Evolutionary conservation across 2,888 invertebrate species (phyloP).

Genomic region (Rhagium mordax): DNA sequence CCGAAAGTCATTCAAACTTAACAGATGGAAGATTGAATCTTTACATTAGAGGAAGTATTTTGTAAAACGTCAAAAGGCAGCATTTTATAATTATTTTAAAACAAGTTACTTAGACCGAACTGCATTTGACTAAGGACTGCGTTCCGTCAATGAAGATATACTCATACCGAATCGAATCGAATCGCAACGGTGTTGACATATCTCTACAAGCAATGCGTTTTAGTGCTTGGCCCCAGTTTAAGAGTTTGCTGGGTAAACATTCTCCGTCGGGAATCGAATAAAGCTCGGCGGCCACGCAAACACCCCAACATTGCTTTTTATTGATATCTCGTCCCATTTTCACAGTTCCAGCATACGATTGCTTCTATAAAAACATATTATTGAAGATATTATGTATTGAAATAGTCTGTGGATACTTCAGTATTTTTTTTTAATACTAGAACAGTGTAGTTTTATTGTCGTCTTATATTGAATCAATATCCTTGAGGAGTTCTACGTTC

Average conservation of each 20-base stretch:
- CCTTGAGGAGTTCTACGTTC: too few species aligned
- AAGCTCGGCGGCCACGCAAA: slow-evolving; percentile 47
- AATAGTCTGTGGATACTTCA: background rate
- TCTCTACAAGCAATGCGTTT: slow-evolving; percentile 55
- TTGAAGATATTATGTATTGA: slow-evolving; percentile 9
- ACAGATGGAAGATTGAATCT: too few species aligned
- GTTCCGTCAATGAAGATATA: slow-evolving; percentile 4
- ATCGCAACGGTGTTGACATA: slow-evolving; percentile 48
- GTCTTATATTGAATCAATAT: background rate
- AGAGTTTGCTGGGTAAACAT: slow-evolving; percentile 53
- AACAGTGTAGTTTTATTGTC: background rate
- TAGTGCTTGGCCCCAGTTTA: slow-evolving; percentile 53
- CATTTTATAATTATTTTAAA: too few species aligned
- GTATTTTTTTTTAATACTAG: background rate
- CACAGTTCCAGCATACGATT: slow-evolving; percentile 30
- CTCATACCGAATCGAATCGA: slow-evolving; percentile 20
- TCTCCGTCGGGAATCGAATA: slow-evolving; percentile 49
- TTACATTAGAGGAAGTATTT: too few species aligned
- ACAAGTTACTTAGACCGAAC: too few species aligned
- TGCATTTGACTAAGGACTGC: background rate
- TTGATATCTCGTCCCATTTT: slow-evolving; percentile 44
- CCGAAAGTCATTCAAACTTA: too few species aligned
- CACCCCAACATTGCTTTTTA: slow-evolving; percentile 49
- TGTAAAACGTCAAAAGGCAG: too few species aligned
- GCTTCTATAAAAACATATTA: slow-evolving; percentile 16